Evolutionary conservation across 1,140 invertebrate species (phyloP), one percentile per base, ranked within the genome.

Genomic region (Drosophila suzukii): DNA sequence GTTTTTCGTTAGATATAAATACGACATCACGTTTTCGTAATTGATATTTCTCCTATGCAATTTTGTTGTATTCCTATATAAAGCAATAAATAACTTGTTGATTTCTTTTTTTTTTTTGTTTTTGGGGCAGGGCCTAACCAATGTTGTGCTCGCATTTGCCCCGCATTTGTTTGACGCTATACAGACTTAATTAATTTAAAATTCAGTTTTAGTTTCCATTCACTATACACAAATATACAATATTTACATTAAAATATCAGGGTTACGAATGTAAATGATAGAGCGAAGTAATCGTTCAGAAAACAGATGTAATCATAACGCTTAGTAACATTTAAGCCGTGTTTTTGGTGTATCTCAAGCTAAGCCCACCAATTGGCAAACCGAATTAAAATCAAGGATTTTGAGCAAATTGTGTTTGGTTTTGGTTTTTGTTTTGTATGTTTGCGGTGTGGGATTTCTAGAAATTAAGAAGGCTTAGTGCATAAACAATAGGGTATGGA

Each of bases 21-120:
- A 90, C 88, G 88, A 90, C 88, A 90, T 90, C 88, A 90, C 88
- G 74, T 90, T 90, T 90, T 75, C 82, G 86, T 90, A 90, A 90
- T 90, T 90, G 86, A 90, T 90, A 90, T 90, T 90, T 90, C 81
- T 81, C 81, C 86, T 85, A 90, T 90, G 81, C 78, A 86, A 86
- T 90, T 81, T 79, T 82, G 46, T 79, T 82, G 83, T 90, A 86
- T 82, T 90, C 80, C 82, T 90, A 90, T 88, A 90, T 90, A 90
- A 90, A 90, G 88, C 88, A 90, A 90, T 86, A 90, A 90, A 90
- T 90, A 90, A 90, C 86, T 79, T 61, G 55, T 75, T 75, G 76
- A 58, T 57, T 70, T 61, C 54, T 70, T 34, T 50, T 55, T 47
- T 54, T 67, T 43, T 15, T 55, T 65, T 12, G 27, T 24, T 44